phyloP scores from a whole-genome alignment of 92 coral and sea anemone genomes.

The Scolanthus callimorphus region DNA sequence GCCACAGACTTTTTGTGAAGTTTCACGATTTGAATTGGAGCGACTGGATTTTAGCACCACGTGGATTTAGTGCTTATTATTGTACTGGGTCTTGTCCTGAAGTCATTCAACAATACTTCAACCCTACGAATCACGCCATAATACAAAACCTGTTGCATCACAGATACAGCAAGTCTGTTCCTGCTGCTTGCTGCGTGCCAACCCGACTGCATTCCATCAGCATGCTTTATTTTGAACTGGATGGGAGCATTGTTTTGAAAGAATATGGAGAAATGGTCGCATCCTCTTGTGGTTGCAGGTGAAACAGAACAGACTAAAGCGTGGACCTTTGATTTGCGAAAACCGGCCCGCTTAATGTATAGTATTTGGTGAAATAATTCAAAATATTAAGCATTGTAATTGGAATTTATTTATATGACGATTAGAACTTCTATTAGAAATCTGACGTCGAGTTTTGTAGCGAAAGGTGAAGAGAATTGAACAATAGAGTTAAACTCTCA shows the following conservation, averaged over 20 bases:
- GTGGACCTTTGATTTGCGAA: not conserved
- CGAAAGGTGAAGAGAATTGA: too few species aligned
- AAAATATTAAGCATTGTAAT: not conserved
- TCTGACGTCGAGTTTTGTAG: not conserved
- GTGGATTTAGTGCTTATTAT: slow-evolving; percentile 82
- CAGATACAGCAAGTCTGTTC: slow-evolving; percentile 65
- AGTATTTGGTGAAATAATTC: too few species aligned
- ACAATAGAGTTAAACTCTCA: slow-evolving; percentile 1
- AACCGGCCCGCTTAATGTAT: too few species aligned
- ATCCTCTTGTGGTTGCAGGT: slow-evolving; percentile 92
- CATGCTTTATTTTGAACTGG: slow-evolving; percentile 76
- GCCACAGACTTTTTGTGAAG: slow-evolving; percentile 73
- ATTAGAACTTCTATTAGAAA: not conserved
- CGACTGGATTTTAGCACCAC: slow-evolving; percentile 90
- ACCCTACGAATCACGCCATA: slow-evolving; percentile 85
- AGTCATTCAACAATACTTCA: slow-evolving; percentile 66
- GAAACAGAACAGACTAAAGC: slow-evolving; percentile 3
- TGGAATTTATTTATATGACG: not conserved
- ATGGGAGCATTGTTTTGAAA: slow-evolving; percentile 76
- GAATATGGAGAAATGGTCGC: slow-evolving; percentile 91
- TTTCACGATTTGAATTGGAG: slow-evolving; percentile 86
- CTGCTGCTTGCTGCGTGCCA: slow-evolving; percentile 97
- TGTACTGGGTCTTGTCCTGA: slow-evolving; percentile 91
- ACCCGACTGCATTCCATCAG: slow-evolving; percentile 82
- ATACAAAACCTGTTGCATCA: slow-evolving; percentile 89